Conservation (phyloP, 2,113 vertebrate species). For the Psilopsiagon aymara region DNA sequence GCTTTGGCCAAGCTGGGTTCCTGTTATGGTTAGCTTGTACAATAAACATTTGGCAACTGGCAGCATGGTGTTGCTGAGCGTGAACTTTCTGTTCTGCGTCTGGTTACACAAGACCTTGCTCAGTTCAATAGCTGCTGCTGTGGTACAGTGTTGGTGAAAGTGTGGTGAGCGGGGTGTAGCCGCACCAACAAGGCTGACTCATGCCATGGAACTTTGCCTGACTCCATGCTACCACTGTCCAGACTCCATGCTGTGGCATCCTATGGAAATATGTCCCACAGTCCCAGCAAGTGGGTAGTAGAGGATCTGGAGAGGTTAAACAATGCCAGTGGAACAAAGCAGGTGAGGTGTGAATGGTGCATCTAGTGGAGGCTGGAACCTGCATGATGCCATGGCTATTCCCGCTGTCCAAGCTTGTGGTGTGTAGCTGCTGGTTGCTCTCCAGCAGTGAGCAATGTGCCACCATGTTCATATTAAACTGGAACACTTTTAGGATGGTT, state of each 20-base stretch:
- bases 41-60: constrained; percentile 33
- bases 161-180: not conserved
- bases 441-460: not conserved
- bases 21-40: constrained; percentile 44
- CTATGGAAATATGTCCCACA: not conserved
- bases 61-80: not conserved
- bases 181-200: not conserved
- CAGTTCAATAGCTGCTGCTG: not conserved
- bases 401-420: not conserved
- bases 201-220: not conserved
- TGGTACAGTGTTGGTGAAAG: not conserved
- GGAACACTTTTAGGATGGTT: not conserved
- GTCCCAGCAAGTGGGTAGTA: not conserved
- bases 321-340: not conserved
- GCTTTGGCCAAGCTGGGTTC: not conserved
- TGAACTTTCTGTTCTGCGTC: not conserved
- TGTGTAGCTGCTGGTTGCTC: not conserved
- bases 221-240: not conserved
- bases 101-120: not conserved
- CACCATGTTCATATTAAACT: not conserved
- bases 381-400: not conserved
- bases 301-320: not conserved
- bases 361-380: not conserved
- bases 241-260: not conserved
- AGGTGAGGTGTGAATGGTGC: not conserved